These are phyloP conservation scores for Ectobius pallidus DNA, from an alignment of 2,888 invertebrate species.

Conservation along the genomic window DNA sequence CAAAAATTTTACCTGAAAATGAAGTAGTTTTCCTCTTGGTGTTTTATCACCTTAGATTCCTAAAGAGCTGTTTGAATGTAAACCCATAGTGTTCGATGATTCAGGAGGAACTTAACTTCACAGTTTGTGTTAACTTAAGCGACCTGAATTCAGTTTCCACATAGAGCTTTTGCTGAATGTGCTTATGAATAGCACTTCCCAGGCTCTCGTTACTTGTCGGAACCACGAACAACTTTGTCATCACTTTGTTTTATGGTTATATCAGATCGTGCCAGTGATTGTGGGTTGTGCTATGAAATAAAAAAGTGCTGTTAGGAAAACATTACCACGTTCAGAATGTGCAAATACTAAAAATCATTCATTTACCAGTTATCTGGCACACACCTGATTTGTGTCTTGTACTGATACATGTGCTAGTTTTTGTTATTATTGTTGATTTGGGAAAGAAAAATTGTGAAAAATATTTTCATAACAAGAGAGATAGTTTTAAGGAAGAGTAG, in stretches of 20 bases:
- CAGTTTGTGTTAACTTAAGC: too few relatives aligned
- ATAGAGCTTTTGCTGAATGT: too few relatives aligned
- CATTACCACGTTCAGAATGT: too few relatives aligned
- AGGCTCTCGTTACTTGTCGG: background rate
- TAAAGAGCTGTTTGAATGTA: too few relatives aligned
- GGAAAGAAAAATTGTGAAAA: background rate
- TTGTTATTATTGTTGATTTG: background rate
- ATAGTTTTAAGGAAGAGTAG: slow-evolving; percentile 4
- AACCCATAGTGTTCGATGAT: too few relatives aligned
- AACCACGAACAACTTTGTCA: background rate
- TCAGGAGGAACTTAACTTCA: too few relatives aligned
- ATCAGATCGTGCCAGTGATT: background rate
- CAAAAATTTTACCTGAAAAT: background rate
- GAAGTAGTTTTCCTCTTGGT: background rate
- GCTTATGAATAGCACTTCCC: background rate
- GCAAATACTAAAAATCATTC: too few relatives aligned
- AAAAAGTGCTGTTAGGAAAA: too few relatives aligned
- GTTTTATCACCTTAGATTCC: too few relatives aligned
- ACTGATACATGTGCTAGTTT: background rate
- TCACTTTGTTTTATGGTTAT: background rate
- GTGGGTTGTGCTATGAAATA: background rate
- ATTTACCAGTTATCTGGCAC: too few relatives aligned
- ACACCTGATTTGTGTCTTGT: background rate
- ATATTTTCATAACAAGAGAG: slow-evolving; percentile 4
- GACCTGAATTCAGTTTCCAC: too few relatives aligned